Evolutionary conservation across 2,113 vertebrate species (phyloP), one percentile per base, ranked within the genome.

Genomic region (Megatriorchis doriae): DNA sequence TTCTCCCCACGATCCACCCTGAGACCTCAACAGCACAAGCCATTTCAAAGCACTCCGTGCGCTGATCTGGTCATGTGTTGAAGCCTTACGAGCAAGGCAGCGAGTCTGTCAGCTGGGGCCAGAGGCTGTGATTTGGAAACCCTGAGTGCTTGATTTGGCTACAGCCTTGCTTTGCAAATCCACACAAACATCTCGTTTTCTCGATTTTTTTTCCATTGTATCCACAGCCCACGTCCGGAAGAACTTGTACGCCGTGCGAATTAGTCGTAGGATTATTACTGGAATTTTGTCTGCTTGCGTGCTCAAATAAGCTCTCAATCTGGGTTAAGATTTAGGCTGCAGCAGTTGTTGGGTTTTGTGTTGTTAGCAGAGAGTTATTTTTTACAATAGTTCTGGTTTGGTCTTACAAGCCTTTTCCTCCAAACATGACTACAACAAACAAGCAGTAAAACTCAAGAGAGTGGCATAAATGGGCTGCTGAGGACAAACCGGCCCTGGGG

Each of bases 41-140:
- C 40, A 0, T 15, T 42, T 34, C 90, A 36, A 3, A 93, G 79
- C 80, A 50, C 7, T 84, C 47, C 3, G 2, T 7, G 38, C 1
- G 10, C 0, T 9, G 45, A 36, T 43, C 63, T 45, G 36, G 2
- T 1, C 11, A 0, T 5, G 26, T 40, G 42, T 6, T 25, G n/a
- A 26, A 26, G 58, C 2, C 62, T 23, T 12, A 6, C 50, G 3
- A 48, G 53, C n/a, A 18, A n/a, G 43, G 63, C 81, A 48, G 45
- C 1, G 1, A 43, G 5, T 20, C 81, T 6, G 2, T 62, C 52
- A 27, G 70, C 84, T 59, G 83, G 77, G 72, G 43, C 90, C 73
- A 26, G 89, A 67, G 85, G 74, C 59, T 72, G 86, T 2, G 89
- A 6, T 36, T 68, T 65, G 94, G 92, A 52, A 94, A 52, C 53